phyloP scores from a whole-genome alignment of 2,113 vertebrate genomes.

The Hippocampus comes region DNA sequence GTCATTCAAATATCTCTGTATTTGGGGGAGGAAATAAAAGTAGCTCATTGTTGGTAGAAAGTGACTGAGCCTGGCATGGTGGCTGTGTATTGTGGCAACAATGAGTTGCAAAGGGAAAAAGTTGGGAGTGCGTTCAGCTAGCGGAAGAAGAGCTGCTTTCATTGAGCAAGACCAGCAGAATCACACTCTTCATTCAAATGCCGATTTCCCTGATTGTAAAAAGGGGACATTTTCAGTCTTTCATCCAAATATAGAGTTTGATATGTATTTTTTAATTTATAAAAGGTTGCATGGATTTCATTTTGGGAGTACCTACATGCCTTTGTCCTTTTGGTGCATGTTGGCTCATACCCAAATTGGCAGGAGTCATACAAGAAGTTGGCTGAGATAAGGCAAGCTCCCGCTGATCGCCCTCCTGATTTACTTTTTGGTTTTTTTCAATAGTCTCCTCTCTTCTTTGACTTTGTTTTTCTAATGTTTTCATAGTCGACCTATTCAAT shows the following conservation, averaged over 20 bases:
- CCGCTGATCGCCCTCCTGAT: neutral
- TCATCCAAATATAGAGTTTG: neutral
- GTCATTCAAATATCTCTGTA: too few species aligned
- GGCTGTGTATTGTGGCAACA: too few species aligned
- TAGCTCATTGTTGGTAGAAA: too few species aligned
- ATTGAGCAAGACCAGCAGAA: too few species aligned
- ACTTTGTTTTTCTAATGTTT: neutral
- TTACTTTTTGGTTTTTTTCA: neutral
- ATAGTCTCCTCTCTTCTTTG: neutral
- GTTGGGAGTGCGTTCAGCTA: too few species aligned
- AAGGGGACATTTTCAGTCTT: neutral
- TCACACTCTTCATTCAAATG: slow-evolving; percentile 4
- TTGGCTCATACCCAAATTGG: slow-evolving; percentile 6
- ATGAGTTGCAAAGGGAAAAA: too few species aligned
- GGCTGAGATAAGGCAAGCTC: neutral
- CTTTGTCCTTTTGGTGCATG: slow-evolving; percentile 7
- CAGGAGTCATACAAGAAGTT: neutral
- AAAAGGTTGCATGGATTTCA: neutral
- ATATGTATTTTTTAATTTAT: neutral
- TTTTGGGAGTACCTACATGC: neutral
- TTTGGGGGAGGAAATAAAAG: too few species aligned
- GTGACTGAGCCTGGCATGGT: too few species aligned
- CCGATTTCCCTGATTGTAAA: neutral
- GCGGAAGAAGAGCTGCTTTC: too few species aligned
- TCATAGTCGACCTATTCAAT: neutral